Evolutionary conservation across 1,140 invertebrate genomes (phyloP).

Genomic region (Stegodyphus mimosarum): DNA sequence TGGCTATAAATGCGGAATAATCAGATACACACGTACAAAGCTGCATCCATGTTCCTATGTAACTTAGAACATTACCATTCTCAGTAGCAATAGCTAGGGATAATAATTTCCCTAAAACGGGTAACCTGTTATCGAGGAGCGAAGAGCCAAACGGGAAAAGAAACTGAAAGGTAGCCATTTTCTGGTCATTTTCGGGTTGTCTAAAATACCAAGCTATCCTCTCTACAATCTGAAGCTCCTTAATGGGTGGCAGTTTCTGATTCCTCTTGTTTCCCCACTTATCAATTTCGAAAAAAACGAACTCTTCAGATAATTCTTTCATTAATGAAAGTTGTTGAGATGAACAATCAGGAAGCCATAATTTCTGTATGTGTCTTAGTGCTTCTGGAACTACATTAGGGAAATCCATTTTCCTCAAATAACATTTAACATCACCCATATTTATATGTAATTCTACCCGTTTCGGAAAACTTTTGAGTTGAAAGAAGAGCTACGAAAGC

Average conservation of each 20-base stretch:
- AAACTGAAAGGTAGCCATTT: conserved; percentile 56
- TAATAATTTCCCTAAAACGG: conserved; percentile 42
- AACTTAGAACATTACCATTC: conserved; percentile 51
- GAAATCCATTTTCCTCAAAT: conserved; percentile 55
- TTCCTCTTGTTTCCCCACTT: conserved; percentile 50
- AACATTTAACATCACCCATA: conserved; percentile 55
- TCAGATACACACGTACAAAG: conserved; percentile 42
- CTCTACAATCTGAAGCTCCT: conserved; percentile 49
- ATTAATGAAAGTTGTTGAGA: conserved; percentile 46
- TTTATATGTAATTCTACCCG: background rate
- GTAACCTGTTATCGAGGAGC: conserved; percentile 39
- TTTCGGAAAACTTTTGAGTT: too few species aligned
- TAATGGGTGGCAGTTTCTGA: conserved; percentile 53
- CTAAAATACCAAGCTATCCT: conserved; percentile 47
- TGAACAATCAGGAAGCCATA: conserved; percentile 48
- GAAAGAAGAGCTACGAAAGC: too few species aligned
- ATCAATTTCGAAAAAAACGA: conserved; percentile 56
- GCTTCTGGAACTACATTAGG: conserved; percentile 48
- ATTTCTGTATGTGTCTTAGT: conserved; percentile 50
- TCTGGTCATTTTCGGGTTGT: conserved; percentile 41
- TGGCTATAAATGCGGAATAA: conserved; percentile 46
- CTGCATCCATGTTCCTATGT: conserved; percentile 56
- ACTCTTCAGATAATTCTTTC: conserved; percentile 56
- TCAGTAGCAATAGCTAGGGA: conserved; percentile 53
- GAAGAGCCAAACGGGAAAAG: conserved; percentile 48